Percentiles rank a stretch among this genome's conserved stretches.
These are phyloP conservation scores for Taxidea taxus DNA, from an alignment of 2,113 vertebrate species.

Conservation along the genomic window DNA sequence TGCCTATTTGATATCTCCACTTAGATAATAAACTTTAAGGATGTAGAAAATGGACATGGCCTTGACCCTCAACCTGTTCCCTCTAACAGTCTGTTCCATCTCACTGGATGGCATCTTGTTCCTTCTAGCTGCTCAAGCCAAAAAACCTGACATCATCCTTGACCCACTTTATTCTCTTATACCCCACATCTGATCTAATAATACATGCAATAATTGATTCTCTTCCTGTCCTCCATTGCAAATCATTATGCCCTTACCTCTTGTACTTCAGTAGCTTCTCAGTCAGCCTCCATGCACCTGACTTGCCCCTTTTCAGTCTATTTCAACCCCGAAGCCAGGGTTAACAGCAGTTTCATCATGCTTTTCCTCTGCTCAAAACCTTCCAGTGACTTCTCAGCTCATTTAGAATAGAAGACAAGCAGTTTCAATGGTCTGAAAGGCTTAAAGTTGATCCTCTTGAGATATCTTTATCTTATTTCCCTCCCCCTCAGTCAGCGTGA, in stretches of 20 bases:
- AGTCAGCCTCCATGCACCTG: neutral
- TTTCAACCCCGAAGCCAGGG: neutral
- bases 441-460: neutral
- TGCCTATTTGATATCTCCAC: neutral
- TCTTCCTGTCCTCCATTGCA: neutral
- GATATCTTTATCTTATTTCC: neutral
- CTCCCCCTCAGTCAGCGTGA: accelerated
- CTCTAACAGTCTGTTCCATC: neutral
- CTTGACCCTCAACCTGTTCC: neutral
- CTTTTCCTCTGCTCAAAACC: neutral
- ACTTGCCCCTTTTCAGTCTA: neutral
- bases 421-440: neutral
- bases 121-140: neutral
- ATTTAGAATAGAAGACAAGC: neutral
- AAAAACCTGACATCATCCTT: neutral
- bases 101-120: neutral
- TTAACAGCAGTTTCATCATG: neutral
- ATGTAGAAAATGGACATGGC: neutral
- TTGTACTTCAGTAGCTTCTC: neutral
- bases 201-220: neutral
- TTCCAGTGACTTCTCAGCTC: neutral
- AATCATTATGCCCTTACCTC: neutral
- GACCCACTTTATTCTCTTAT: neutral
- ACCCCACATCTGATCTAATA: neutral
- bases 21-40: neutral